phyloP scores from a whole-genome alignment of 2,888 invertebrate species.

The Marronus borbonicus region DNA sequence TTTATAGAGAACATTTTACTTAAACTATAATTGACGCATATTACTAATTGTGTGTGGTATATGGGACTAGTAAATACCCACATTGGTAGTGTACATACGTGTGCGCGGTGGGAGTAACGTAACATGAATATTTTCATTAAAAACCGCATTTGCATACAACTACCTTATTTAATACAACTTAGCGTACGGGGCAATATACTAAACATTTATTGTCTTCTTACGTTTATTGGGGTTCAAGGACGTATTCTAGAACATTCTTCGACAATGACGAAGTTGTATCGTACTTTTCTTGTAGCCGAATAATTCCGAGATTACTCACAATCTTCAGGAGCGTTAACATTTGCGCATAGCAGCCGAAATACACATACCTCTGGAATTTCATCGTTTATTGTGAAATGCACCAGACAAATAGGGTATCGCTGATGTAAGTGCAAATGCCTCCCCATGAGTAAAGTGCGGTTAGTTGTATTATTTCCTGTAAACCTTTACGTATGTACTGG shows the following conservation, averaged over 20 bases:
- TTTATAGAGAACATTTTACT: too few relatives aligned
- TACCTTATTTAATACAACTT: background rate
- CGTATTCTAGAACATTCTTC: constrained; percentile 43
- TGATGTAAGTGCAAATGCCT: background rate
- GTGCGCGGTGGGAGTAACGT: background rate
- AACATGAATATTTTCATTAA: background rate
- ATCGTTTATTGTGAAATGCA: background rate
- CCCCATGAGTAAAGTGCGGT: background rate
- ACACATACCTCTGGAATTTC: constrained; percentile 11
- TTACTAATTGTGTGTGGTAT: too few relatives aligned
- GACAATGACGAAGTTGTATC: constrained; percentile 27
- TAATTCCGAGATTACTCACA: constrained; percentile 46
- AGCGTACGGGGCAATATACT: constrained; percentile 25
- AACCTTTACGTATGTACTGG: too few relatives aligned
- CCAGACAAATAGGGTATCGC: background rate
- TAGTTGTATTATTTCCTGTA: too few relatives aligned
- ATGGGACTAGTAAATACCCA: too few relatives aligned
- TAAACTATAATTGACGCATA: too few relatives aligned
- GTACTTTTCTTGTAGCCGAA: constrained; percentile 6
- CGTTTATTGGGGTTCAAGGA: constrained; percentile 44
- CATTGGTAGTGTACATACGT: too few relatives aligned
- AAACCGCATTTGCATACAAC: constrained; percentile 4
- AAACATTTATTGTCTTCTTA: constrained; percentile 37
- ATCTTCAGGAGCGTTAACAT: constrained; percentile 17
- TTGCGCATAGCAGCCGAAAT: constrained; percentile 3